A percentile compares a stretch with the other conserved stretches of the same genome.
phyloP scores from a whole-genome alignment of 2,797 vertebrate genomes.

The Poecilia picta region DNA sequence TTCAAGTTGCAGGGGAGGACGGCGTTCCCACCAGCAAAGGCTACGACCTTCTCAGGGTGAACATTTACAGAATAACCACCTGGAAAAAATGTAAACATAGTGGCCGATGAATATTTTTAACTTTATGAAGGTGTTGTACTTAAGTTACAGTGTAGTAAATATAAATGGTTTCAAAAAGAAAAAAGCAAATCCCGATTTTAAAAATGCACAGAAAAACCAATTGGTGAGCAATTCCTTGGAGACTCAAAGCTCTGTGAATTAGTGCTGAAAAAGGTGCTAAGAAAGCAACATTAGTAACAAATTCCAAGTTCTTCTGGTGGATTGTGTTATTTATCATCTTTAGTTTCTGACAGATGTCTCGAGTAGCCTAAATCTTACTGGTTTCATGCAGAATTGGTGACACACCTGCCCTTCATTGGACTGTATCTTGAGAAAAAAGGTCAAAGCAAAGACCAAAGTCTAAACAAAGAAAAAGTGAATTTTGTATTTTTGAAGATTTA shows the following conservation, averaged over 20 bases:
- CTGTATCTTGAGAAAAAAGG: too few species aligned
- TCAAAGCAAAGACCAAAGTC: too few species aligned
- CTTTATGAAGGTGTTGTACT: background rate
- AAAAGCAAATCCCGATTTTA: background rate
- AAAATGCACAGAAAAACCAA: background rate
- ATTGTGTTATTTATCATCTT: too few species aligned
- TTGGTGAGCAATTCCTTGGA: background rate
- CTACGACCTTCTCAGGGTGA: background rate
- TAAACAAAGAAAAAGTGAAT: too few species aligned
- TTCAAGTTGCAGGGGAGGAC: slow-evolving; percentile 31
- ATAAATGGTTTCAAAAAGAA: background rate
- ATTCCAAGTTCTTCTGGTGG: too few species aligned
- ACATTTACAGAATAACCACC: background rate
- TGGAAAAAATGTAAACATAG: background rate
- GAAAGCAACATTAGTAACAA: too few species aligned
- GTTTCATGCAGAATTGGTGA: too few species aligned
- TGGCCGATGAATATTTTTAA: background rate
- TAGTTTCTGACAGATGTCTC: too few species aligned
- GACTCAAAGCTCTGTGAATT: background rate
- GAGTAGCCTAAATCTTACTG: too few species aligned
- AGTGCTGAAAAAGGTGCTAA: too few species aligned
- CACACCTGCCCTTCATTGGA: too few species aligned
- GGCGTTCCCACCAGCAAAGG: background rate
- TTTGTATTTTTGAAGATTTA: too few species aligned
- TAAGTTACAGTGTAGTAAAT: background rate